phyloP scores from a whole-genome alignment of 1,140 invertebrate species.

The Cyclargus thomasi region DNA sequence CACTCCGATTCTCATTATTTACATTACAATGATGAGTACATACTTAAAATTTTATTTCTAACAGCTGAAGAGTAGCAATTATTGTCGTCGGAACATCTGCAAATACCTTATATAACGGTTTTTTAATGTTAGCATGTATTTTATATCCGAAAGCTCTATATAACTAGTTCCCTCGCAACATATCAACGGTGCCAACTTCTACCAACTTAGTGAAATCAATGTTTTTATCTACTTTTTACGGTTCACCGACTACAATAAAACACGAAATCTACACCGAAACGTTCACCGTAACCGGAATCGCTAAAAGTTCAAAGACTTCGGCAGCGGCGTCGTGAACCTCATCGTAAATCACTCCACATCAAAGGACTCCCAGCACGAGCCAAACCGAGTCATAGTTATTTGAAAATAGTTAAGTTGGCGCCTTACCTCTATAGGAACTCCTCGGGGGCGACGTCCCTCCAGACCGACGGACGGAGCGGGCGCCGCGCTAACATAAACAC shows the following conservation, averaged over 20 bases:
- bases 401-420: conserved; percentile 44
- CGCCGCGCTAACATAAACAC: conserved; percentile 70
- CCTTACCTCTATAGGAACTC: conserved; percentile 61
- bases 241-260: neutral
- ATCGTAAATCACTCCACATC: conserved; percentile 36
- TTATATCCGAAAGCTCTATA: neutral
- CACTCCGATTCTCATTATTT: neutral
- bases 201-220: neutral
- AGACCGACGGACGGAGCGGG: conserved; percentile 56
- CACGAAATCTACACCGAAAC: conserved; percentile 2
- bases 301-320: conserved; percentile 14
- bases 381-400: conserved; percentile 20
- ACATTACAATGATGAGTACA: neutral
- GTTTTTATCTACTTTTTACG: conserved; percentile 10
- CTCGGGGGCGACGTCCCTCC: conserved; percentile 68
- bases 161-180: neutral
- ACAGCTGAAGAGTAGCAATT: neutral
- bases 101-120: neutral
- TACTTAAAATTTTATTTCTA: neutral
- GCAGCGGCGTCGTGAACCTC: neutral
- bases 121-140: neutral
- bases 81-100: neutral
- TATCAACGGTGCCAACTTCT: neutral
- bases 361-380: conserved; percentile 22
- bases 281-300: conserved; percentile 3